A percentile compares a stretch with the other conserved stretches of the same genome.
These are phyloP conservation scores for Urocitellus parryii DNA, from an alignment of 2,113 vertebrate species.

Conservation along the genomic window DNA sequence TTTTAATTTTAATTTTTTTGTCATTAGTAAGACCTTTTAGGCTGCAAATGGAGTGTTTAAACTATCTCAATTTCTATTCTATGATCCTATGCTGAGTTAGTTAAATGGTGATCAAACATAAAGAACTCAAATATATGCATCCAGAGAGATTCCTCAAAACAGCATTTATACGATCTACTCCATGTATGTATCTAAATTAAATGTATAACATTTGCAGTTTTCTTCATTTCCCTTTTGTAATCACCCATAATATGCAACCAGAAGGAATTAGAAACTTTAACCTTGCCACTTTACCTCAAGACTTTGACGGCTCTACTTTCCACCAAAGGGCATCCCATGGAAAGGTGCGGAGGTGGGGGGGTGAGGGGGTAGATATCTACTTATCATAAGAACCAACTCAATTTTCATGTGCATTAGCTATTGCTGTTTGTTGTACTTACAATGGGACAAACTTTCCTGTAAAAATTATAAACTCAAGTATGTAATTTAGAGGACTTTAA, in stretches of 20 bases:
- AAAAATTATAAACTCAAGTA: constrained; percentile 22
- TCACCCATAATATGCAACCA: neutral
- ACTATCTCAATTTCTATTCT: neutral
- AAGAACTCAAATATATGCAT: neutral
- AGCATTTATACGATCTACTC: neutral
- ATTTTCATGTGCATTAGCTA: neutral
- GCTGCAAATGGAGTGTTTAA: neutral
- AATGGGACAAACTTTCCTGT: neutral
- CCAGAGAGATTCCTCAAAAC: neutral
- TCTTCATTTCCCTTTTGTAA: constrained; percentile 16
- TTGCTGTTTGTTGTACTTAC: neutral
- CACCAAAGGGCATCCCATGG: neutral
- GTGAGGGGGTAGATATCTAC: neutral
- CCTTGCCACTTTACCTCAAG: neutral
- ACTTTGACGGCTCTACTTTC: neutral
- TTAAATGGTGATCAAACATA: neutral
- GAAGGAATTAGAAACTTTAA: neutral
- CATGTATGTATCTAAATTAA: neutral
- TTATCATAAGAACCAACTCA: neutral
- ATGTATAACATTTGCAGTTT: neutral
- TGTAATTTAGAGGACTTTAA: neutral
- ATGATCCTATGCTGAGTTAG: neutral
- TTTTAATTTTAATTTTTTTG: neutral
- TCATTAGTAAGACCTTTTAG: neutral
- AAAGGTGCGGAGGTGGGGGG: neutral